Evolutionary conservation across 2,797 vertebrate species (phyloP), one percentile per base, ranked within the genome.

Genomic region (Rhynchonycteris naso): DNA sequence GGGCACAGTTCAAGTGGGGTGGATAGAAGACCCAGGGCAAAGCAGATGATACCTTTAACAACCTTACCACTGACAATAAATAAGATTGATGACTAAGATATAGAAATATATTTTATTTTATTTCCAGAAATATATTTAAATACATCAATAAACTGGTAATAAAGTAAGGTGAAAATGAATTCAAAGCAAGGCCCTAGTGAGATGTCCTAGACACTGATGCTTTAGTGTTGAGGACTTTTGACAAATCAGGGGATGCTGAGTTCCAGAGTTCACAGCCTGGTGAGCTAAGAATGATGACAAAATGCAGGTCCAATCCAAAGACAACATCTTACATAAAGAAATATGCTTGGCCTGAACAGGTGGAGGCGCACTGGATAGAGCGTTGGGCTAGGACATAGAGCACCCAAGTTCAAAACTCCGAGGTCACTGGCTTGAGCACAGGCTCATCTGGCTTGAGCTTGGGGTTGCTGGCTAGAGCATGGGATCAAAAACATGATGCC

Each of bases 131-230:
- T 43, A 43, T 43, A 43, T 43, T 96, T 35, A 88, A 93, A 88
- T 86, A 69, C 58, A 79, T 71, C 76, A 7, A 4, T 66, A 28
- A 83, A 50, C 22, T 83, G 50, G 15, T 80, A 84, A 74, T 78
- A 95, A 93, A 75, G n/a, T 63, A 35, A 78, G 35, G 50, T 22
- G 65, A 80, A 86, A 85, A 76, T 54, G n/a, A 72, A 93, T 74
- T 90, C 52, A 79, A 85, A 63, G 21, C 63, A 58, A 59, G n/a
- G 52, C 5, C 65, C 50, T 54, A 47, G 15, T 14, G 35, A 90
- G 63, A 79, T 22, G 38, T 47, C 5, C 15, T 9, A 65, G n/a
- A 26, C 35, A 52, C 28, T 61, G 58, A 59, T 75, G 33, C 69
- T 88, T 94, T 80, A 18, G 16, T 33, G 61, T 47, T 35, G 28